Percentiles rank a stretch among this genome's conserved stretches.
Conservation (phyloP, 2,113 vertebrate genomes). For the Lophura nycthemera region DNA sequence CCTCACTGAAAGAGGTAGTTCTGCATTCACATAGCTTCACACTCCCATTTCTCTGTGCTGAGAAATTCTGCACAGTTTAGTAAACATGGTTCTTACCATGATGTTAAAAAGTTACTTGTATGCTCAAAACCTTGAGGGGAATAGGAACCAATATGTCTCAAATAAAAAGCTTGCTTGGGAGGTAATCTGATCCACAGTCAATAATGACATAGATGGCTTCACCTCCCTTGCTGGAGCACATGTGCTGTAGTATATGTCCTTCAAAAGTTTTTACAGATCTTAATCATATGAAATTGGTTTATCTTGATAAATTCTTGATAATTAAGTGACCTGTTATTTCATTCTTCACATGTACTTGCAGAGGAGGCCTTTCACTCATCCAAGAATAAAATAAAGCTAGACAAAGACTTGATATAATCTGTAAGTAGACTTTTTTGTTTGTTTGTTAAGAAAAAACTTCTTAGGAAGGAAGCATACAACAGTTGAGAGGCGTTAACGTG, state of each 20-base stretch:
- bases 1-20: background rate
- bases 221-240: background rate
- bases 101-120: background rate
- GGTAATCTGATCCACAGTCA: background rate
- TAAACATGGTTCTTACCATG: background rate
- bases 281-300: background rate
- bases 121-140: background rate
- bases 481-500: background rate
- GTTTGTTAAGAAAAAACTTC: background rate
- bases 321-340: background rate
- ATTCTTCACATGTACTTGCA: background rate
- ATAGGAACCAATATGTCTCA: background rate
- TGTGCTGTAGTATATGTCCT: background rate
- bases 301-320: conserved; percentile 9
- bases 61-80: background rate
- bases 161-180: background rate
- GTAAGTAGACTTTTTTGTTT: background rate
- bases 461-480: background rate
- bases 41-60: fast-evolving
- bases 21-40: background rate
- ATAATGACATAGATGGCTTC: background rate
- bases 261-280: background rate
- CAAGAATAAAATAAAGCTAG: conserved; percentile 8
- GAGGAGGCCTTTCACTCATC: conserved; percentile 7
- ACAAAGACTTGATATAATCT: background rate